Percentiles rank a stretch among this genome's conserved stretches.
Conservation (phyloP, 2,797 vertebrate species). For the Cryptoblepharus egeriae region DNA sequence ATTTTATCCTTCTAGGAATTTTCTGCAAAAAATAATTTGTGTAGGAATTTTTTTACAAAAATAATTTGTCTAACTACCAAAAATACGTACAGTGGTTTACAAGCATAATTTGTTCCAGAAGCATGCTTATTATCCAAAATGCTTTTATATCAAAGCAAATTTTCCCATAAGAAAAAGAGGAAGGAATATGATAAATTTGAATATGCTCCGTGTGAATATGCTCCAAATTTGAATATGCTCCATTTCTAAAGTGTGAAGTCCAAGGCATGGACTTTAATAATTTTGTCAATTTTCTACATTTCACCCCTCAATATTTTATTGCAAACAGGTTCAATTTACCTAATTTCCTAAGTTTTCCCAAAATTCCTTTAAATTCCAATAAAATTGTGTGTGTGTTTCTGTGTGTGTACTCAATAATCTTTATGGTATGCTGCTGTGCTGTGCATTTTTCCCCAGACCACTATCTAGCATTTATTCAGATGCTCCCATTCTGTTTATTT, state of each 20-base stretch:
- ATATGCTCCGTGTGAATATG: neutral
- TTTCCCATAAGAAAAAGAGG: too few species aligned
- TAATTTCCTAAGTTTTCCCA: too few species aligned
- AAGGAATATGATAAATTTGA: neutral
- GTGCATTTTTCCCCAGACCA: neutral
- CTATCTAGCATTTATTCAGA: neutral
- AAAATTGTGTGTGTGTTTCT: neutral
- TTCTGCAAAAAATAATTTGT: too few species aligned
- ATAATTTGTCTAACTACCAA: too few species aligned
- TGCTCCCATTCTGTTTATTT: neutral
- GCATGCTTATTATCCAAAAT: too few species aligned
- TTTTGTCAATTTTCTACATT: neutral
- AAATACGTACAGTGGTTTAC: too few species aligned
- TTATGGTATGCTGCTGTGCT: neutral
- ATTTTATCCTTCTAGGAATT: neutral
- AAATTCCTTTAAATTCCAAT: neutral
- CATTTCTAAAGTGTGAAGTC: too few species aligned
- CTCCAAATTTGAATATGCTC: neutral
- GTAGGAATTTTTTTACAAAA: too few species aligned
- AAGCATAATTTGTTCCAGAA: too few species aligned
- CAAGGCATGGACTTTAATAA: neutral
- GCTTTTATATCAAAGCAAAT: too few species aligned
- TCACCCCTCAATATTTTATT: neutral
- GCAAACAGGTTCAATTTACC: slow-evolving; percentile 11
- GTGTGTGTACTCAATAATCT: neutral